Percentiles rank a stretch among this genome's conserved stretches.
These are phyloP conservation scores for Merops nubicus DNA, from an alignment of 2,113 vertebrate species.

Conservation along the genomic window DNA sequence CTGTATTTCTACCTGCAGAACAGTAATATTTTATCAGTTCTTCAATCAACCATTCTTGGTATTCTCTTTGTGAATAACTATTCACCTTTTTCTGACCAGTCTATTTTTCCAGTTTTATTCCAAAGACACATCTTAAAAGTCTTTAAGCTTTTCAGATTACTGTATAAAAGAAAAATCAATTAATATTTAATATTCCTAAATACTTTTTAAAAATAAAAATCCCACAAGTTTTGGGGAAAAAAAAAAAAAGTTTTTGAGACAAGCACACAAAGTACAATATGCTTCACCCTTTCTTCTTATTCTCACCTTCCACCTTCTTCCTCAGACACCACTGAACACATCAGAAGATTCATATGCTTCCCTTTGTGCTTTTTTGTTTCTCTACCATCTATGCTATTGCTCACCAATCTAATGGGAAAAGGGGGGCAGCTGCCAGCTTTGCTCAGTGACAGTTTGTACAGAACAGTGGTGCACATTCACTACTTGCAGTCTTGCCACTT, in stretches of 20 bases:
- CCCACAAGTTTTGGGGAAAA: accelerated
- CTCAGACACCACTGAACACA: background rate
- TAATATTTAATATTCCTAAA: background rate
- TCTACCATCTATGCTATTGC: background rate
- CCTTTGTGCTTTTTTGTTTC: background rate
- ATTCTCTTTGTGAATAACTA: background rate
- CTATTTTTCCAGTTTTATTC: background rate
- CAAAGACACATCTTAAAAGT: accelerated
- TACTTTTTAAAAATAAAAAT: background rate
- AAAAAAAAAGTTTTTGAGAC: background rate
- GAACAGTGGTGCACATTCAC: background rate
- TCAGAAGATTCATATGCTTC: background rate
- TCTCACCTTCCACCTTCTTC: background rate
- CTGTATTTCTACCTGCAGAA: background rate
- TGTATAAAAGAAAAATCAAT: background rate
- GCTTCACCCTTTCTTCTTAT: background rate
- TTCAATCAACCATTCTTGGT: background rate
- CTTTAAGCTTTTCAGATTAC: background rate
- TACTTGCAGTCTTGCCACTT: background rate
- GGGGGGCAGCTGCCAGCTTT: background rate
- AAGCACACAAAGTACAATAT: background rate
- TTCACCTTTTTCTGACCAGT: background rate
- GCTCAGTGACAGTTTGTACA: background rate
- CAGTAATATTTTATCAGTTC: background rate
- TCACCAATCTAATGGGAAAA: background rate